phyloP scores from a whole-genome alignment of 2,113 vertebrate genomes.

The Oreocharis arfaki region DNA sequence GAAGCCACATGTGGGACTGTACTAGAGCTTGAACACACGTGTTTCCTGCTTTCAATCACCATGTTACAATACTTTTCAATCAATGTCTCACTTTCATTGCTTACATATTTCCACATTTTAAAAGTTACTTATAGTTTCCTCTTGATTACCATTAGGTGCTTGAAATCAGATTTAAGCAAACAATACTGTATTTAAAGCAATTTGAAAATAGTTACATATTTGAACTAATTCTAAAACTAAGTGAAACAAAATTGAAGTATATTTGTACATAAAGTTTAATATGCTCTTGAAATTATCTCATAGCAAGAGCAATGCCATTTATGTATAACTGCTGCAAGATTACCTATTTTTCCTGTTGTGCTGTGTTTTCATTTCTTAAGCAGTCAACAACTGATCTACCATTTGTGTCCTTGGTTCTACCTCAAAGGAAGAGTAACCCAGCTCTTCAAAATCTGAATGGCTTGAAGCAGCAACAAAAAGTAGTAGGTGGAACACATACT shows the following conservation, averaged over 20 bases:
- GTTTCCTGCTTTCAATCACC: not conserved
- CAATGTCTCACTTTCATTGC: not conserved
- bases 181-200: not conserved
- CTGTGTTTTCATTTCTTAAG: not conserved
- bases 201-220: not conserved
- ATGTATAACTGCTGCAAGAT: not conserved
- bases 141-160: not conserved
- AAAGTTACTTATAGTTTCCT: not conserved
- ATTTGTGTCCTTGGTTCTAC: not conserved
- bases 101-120: not conserved
- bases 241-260: not conserved
- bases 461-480: not conserved
- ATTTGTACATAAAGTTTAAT: not conserved
- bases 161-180: not conserved
- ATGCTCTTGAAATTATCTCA: not conserved
- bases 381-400: not conserved
- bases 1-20: not conserved
- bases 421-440: not conserved
- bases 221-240: not conserved
- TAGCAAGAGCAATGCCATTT: not conserved
- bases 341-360: not conserved
- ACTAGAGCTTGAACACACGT: not conserved
- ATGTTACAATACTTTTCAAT: not conserved
- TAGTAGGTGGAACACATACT: not conserved
- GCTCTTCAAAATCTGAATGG: not conserved